These are phyloP conservation scores for Malthinus seriepunctatus DNA, from an alignment of 2,888 invertebrate species.

Conservation along the genomic window DNA sequence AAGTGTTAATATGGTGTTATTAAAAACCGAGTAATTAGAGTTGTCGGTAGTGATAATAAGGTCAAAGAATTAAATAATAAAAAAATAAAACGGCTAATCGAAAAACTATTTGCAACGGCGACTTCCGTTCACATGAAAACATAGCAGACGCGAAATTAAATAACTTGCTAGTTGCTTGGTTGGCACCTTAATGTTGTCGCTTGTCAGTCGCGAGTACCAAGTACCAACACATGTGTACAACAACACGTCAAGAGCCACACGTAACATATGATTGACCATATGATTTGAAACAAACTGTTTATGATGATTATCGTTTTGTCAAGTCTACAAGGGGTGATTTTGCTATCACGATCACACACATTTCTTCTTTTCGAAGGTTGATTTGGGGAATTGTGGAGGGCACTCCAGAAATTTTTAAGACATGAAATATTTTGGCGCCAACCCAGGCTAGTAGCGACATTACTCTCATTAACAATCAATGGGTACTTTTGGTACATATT, in stretches of 20 bases:
- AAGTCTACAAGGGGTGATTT: constrained; percentile 23
- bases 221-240: constrained; percentile 16
- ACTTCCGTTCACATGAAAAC: constrained; percentile 31
- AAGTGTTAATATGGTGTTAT: background rate
- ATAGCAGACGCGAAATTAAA: constrained; percentile 30
- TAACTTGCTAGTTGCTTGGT: constrained; percentile 24
- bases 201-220: constrained; percentile 23
- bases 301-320: background rate
- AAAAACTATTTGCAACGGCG: constrained; percentile 26
- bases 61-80: constrained; percentile 10
- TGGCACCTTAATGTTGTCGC: constrained; percentile 26
- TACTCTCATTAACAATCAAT: too few species aligned
- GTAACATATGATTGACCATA: constrained; percentile 31
- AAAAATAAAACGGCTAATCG: constrained; percentile 13
- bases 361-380: too few species aligned
- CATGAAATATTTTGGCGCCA: too few species aligned
- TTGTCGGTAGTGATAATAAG: constrained; percentile 8
- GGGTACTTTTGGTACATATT: too few species aligned
- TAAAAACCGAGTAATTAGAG: constrained; percentile 11
- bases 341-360: too few species aligned
- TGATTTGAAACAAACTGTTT: constrained; percentile 20
- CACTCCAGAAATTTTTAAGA: too few species aligned
- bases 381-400: background rate
- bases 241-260: constrained; percentile 13
- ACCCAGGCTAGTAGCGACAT: too few species aligned